Conservation (phyloP, 1,140 invertebrate species). For the Homarus americanus region DNA sequence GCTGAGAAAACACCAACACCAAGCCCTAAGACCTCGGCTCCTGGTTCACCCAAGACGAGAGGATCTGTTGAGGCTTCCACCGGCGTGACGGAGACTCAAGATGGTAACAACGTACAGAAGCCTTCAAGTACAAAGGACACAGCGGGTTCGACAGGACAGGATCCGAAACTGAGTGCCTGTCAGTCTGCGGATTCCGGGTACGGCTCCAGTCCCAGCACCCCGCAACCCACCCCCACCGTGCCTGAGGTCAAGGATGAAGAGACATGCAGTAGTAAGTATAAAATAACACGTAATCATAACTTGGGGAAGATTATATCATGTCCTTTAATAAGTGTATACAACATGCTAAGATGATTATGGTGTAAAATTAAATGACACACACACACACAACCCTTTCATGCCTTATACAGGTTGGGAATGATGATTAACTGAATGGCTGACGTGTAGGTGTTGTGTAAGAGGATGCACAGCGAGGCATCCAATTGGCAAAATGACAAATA, state of each 20-base stretch:
- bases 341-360: too few relatives aligned
- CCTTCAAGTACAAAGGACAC: not conserved
- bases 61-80: not conserved
- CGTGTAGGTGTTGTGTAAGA: too few relatives aligned
- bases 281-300: too few relatives aligned
- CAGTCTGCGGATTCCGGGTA: constrained; percentile 69
- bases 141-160: not conserved
- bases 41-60: not conserved
- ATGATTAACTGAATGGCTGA: too few relatives aligned
- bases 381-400: too few relatives aligned
- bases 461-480: too few relatives aligned
- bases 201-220: constrained; percentile 72
- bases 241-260: constrained; percentile 82
- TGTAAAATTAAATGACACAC: too few relatives aligned
- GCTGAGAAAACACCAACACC: constrained; percentile 36
- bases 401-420: too few relatives aligned
- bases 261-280: constrained; percentile 70
- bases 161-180: constrained; percentile 38
- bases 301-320: too few relatives aligned
- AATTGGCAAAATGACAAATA: too few relatives aligned
- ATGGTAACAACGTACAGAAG: too few relatives aligned
- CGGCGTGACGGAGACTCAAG: not conserved
- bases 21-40: not conserved
- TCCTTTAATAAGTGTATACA: too few relatives aligned
- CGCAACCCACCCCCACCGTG: constrained; percentile 77